Evolutionary conservation across 2,888 invertebrate species (phyloP).

Genomic region (Corbicula japonica): DNA sequence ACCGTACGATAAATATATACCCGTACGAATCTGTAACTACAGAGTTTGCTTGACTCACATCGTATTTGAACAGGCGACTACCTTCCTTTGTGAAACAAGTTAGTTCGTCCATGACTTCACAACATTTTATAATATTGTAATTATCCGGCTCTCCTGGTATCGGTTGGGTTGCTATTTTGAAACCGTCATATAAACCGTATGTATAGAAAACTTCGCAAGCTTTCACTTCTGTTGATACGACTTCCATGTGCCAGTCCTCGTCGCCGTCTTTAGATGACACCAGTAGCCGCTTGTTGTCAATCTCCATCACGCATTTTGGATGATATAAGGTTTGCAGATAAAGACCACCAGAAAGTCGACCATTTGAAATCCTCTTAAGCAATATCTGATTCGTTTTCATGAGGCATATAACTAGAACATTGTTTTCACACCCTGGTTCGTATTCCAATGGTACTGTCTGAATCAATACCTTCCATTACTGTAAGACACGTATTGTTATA

Average conservation of each 20-base stretch:
- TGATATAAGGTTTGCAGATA: not conserved
- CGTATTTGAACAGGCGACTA: not conserved
- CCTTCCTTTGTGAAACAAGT: not conserved
- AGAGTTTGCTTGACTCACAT: not conserved
- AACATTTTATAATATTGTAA: not conserved
- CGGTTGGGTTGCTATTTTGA: not conserved
- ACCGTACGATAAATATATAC: not conserved
- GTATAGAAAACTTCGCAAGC: not conserved
- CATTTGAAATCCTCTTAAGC: not conserved
- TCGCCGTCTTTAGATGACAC: not conserved
- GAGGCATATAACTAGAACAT: not conserved
- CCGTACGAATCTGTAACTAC: not conserved
- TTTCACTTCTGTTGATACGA: not conserved
- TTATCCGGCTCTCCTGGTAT: not conserved
- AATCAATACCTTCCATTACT: not conserved
- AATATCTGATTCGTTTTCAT: not conserved
- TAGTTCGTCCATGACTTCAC: not conserved
- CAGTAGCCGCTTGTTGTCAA: not conserved
- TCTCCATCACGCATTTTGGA: not conserved
- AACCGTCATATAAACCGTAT: not conserved
- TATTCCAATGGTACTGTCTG: not conserved
- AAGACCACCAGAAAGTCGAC: not conserved
- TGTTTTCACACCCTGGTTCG: not conserved
- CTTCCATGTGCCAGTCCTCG: not conserved
- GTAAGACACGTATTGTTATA: not conserved